These are phyloP conservation scores for Cetonia aurata DNA, from an alignment of 2,888 invertebrate species.

Conservation along the genomic window DNA sequence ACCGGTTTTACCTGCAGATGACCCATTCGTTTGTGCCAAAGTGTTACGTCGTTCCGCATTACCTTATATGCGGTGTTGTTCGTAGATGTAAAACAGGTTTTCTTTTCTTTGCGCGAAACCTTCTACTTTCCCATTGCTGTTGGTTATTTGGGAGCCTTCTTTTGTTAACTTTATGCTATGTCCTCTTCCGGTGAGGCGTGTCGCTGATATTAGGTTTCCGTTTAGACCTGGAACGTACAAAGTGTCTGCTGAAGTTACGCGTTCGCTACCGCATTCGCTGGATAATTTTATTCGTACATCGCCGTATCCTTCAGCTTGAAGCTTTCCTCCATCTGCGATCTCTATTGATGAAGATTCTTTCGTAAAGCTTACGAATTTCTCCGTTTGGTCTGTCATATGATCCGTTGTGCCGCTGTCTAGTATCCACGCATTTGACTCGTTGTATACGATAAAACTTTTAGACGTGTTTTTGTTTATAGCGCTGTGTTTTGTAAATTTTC, in stretches of 20 bases:
- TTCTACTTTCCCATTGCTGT: not conserved
- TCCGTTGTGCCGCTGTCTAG: no score
- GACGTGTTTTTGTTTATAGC: no score
- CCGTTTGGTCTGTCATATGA: no score
- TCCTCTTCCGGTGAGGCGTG: not conserved
- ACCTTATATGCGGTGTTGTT: not conserved
- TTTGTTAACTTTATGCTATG: not conserved
- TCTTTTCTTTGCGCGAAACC: not conserved
- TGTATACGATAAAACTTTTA: no score
- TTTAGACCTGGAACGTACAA: not conserved
- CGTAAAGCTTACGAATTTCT: no score
- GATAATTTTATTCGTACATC: no score
- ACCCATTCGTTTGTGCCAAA: not conserved
- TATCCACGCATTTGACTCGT: no score
- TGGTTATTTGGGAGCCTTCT: not conserved
- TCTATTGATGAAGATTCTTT: no score
- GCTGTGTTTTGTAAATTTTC: no score
- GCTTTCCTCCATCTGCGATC: no score
- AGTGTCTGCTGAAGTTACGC: not conserved
- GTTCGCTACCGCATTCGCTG: no score
- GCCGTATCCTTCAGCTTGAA: no score
- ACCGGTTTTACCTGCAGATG: not conserved
- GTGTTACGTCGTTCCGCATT: not conserved
- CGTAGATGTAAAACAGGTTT: not conserved
- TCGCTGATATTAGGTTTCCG: not conserved